Conservation (phyloP, 53 echinoderm and acorn worm genomes). For the Temnopleurus reevesii region DNA sequence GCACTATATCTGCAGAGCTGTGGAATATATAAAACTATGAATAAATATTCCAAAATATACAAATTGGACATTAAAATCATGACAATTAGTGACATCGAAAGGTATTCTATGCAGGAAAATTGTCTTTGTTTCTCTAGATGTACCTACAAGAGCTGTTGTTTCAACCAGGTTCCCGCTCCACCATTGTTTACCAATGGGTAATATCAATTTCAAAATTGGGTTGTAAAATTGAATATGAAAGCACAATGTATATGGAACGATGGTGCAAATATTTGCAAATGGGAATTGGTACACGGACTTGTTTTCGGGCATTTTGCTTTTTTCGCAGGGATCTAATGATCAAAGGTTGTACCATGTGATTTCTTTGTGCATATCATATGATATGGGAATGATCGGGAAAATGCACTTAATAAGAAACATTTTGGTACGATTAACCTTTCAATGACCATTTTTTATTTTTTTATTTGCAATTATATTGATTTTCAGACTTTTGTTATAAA, state of each 20-base stretch:
- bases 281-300: conserved; percentile 49
- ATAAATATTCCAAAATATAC: not conserved
- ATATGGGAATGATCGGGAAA: no score
- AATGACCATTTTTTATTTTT: no score
- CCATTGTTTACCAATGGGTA: conserved; percentile 8
- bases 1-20: not conserved
- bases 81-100: no score
- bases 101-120: no score
- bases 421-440: no score
- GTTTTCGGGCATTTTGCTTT: conserved; percentile 20
- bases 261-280: conserved; percentile 34
- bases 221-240: conserved; percentile 50
- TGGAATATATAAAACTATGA: not conserved
- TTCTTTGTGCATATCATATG: not conserved
- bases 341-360: not conserved
- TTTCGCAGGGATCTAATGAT: not conserved
- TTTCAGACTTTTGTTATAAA: no score
- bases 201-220: conserved; percentile 54
- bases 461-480: no score
- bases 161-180: not conserved
- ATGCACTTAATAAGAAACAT: no score
- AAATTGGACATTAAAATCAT: no score
- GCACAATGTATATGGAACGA: conserved; percentile 6
- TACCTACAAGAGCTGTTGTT: conserved; percentile 13
- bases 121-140: not conserved